Base-by-base conservation (phyloP, 2,113 vertebrate genomes). In the Oxyruncus cristatus region DNA sequence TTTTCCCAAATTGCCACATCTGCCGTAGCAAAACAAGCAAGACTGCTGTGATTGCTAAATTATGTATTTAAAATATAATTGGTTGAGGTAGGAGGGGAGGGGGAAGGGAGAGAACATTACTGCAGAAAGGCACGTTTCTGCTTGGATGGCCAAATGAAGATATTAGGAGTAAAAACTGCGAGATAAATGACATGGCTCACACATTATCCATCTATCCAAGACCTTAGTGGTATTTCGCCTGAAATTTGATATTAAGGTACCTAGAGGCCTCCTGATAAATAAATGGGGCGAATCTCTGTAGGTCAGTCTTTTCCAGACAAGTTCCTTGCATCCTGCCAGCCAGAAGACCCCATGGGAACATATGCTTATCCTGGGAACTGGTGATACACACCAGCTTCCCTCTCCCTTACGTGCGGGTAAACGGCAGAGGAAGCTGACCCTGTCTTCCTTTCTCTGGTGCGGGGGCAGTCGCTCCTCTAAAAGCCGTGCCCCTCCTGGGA, bases 201-300 rank as follows among this genome's bases (percentile, higher is more conserved):
- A n/a, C 32, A 42, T 92, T 93, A 91, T 83, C 73, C 65, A 75
- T 85, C 78, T 59, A 79, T 89, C 89, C 89, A 92, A 95, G 92
- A 76, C 53, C 61, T 72, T 82, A 85, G 86, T 33, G 65, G 42
- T 88, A 67, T 92, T 95, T 79, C 20, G 2, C 87, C 85, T 59
- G 88, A 93, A 94, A 91, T 93, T 84, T 92, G 58, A 66, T 84
- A 89, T 79, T 93, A 90, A 95, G 85, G 59, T 82, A 91, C 66
- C 61, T 39, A 11, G 70, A 95, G 78, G 84, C 91, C 80, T 95
- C 85, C 91, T 89, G 92, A 93, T 56, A 94, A 96, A 53, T 80
- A 84, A 93, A 82, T 39, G 77, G 85, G 55, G 92, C 6, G 7
- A 91, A 73, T 56, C 6, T 15, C 56, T 68, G n/a, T 58, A 86